Evolutionary conservation across 2,888 invertebrate genomes (phyloP).

Genomic region (Mimas tiliae): DNA sequence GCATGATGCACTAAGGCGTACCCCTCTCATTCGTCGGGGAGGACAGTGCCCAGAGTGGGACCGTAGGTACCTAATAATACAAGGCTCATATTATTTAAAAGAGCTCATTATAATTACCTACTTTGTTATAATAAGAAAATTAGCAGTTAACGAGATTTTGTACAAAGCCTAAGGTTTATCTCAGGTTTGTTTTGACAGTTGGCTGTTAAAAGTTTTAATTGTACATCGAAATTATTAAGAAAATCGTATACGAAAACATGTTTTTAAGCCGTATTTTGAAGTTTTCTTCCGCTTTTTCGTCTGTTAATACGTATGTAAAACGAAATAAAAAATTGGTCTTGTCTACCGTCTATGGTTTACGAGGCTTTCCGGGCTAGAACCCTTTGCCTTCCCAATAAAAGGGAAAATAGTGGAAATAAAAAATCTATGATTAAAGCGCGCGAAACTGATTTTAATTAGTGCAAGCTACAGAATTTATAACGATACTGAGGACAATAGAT

Average conservation of each 20-base stretch:
- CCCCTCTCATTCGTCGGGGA: too few relatives aligned
- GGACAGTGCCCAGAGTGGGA: too few relatives aligned
- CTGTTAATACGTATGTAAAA: background rate
- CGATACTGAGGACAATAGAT: too few relatives aligned
- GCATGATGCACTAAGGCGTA: too few relatives aligned
- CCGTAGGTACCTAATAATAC: too few relatives aligned
- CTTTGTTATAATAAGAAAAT: background rate
- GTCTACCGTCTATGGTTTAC: conserved; percentile 5
- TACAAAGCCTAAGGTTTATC: conserved; percentile 1
- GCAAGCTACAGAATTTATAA: too few relatives aligned
- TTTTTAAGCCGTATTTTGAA: background rate
- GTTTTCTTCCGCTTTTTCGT: background rate
- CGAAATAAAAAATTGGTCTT: background rate
- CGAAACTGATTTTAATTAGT: background rate
- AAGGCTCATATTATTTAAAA: too few relatives aligned
- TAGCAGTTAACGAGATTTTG: background rate
- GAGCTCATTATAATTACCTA: too few relatives aligned
- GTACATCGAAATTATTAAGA: conserved; percentile 30
- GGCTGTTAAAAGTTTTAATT: conserved; percentile 47
- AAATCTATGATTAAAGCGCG: background rate
- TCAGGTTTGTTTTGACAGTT: conserved; percentile 45
- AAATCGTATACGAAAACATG: background rate
- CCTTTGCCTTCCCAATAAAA: too few relatives aligned
- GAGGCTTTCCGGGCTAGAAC: too few relatives aligned
- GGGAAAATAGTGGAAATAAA: too few relatives aligned